Evolutionary conservation across 2,113 vertebrate species (phyloP).

Genomic region (Myodes glareolus): DNA sequence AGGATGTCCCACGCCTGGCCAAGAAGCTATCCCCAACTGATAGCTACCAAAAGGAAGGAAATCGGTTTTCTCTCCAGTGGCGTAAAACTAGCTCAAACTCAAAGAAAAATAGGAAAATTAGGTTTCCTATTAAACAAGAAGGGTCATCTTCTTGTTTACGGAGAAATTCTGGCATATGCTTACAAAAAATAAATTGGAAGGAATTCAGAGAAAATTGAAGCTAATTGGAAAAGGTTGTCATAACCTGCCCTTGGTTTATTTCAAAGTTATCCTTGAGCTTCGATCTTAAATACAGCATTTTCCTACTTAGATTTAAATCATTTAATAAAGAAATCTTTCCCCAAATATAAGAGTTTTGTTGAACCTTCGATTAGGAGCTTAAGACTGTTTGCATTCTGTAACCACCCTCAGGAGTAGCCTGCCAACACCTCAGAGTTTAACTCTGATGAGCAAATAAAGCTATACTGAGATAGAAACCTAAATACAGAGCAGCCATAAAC

Average conservation of each 20-base stretch:
- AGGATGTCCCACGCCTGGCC: too few species aligned
- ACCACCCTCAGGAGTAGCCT: background rate
- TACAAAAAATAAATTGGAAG: constrained; percentile 20
- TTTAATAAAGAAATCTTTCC: background rate
- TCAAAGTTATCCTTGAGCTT: constrained; percentile 38
- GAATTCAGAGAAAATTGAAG: constrained; percentile 24
- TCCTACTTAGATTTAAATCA: background rate
- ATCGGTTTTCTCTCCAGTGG: background rate
- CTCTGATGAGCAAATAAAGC: constrained; percentile 31
- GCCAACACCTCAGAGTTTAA: background rate
- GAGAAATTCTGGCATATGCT: constrained; percentile 40
- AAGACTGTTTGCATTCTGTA: constrained; percentile 18
- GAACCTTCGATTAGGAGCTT: constrained; percentile 14
- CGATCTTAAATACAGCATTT: constrained; percentile 40
- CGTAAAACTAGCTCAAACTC: background rate
- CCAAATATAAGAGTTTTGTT: background rate
- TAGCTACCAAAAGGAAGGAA: background rate
- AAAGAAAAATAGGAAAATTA: background rate
- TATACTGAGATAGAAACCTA: background rate
- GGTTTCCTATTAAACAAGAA: constrained; percentile 42
- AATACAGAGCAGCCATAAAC: background rate
- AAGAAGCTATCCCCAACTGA: too few species aligned
- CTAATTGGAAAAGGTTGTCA: background rate
- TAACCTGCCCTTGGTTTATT: background rate
- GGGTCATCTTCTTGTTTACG: background rate